Percentiles rank a stretch among this genome's conserved stretches.
Evolutionary conservation across 2,113 vertebrate species (phyloP).

Genomic region (Toxotes jaculatrix): DNA sequence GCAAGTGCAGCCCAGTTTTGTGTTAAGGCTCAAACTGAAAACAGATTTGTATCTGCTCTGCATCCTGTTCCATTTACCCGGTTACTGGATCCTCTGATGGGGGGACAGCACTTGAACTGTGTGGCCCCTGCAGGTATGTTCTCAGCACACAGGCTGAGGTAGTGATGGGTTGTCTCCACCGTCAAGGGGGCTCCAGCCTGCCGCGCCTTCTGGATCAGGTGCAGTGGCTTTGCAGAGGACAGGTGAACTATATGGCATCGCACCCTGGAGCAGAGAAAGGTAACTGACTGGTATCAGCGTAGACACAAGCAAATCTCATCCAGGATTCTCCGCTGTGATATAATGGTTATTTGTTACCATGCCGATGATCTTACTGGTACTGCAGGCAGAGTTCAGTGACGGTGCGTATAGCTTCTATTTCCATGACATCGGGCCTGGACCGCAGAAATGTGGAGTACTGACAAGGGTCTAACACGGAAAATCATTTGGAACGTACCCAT

Average conservation of each 20-base stretch:
- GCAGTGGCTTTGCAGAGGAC: conserved; percentile 85
- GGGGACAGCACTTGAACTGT: conserved; percentile 89
- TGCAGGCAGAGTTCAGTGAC: conserved; percentile 85
- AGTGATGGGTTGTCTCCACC: conserved; percentile 89
- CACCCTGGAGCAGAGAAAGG: conserved; percentile 74
- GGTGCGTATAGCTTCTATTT: conserved; percentile 83
- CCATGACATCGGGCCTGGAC: conserved; percentile 86
- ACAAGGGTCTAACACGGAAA: conserved; percentile 76
- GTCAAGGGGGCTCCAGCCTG: conserved; percentile 85
- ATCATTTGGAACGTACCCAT: neutral
- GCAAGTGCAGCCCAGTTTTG: neutral
- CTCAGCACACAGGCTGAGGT: conserved; percentile 86
- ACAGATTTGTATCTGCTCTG: neutral
- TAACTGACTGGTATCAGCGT: neutral
- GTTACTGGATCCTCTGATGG: conserved; percentile 83
- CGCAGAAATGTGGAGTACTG: conserved; percentile 86
- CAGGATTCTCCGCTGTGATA: neutral
- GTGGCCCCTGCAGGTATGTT: conserved; percentile 85
- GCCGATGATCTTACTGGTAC: conserved; percentile 80
- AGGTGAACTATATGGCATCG: conserved; percentile 89
- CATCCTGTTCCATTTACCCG: conserved; percentile 64
- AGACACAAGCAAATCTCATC: neutral
- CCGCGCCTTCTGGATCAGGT: conserved; percentile 82
- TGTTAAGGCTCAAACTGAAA: neutral
- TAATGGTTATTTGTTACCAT: neutral